These are phyloP conservation scores for Apostichopus leukothele DNA, from an alignment of 53 echinoderm and acorn worm species.

Conservation along the genomic window DNA sequence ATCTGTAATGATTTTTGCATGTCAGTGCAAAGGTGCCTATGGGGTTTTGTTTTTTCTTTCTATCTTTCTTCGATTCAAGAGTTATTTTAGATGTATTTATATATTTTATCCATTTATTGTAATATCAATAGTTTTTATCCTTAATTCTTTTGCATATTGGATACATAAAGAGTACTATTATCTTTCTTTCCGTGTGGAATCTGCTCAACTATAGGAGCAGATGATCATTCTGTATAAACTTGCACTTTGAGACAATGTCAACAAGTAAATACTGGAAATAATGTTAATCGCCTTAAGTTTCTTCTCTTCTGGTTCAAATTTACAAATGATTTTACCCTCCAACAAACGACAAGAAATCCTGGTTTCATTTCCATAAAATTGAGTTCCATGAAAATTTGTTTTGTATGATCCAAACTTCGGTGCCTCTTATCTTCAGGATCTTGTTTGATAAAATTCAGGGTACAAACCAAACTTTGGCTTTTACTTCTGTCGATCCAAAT, in stretches of 20 bases:
- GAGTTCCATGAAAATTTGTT: too few species aligned
- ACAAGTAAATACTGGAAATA: background rate
- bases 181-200: conserved; percentile 24
- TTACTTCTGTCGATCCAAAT: too few species aligned
- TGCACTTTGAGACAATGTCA: background rate
- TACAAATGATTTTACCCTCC: too few species aligned
- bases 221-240: conserved; percentile 8
- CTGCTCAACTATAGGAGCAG: conserved; percentile 5
- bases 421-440: too few species aligned
- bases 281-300: too few species aligned
- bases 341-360: too few species aligned
- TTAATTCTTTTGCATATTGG: conserved; percentile 34
- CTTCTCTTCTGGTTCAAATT: too few species aligned
- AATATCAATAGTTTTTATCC: conserved; percentile 4
- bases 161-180: conserved; percentile 37
- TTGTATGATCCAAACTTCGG: too few species aligned
- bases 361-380: too few species aligned
- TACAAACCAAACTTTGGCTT: too few species aligned
- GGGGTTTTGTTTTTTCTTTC: background rate
- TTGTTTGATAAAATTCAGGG: too few species aligned
- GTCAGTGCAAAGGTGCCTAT: conserved; percentile 37
- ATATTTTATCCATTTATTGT: conserved; percentile 3
- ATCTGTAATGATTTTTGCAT: background rate
- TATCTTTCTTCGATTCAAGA: background rate
- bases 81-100: background rate